Base-by-base conservation (phyloP, 2,888 invertebrate genomes). In the Lutraria lutraria region DNA sequence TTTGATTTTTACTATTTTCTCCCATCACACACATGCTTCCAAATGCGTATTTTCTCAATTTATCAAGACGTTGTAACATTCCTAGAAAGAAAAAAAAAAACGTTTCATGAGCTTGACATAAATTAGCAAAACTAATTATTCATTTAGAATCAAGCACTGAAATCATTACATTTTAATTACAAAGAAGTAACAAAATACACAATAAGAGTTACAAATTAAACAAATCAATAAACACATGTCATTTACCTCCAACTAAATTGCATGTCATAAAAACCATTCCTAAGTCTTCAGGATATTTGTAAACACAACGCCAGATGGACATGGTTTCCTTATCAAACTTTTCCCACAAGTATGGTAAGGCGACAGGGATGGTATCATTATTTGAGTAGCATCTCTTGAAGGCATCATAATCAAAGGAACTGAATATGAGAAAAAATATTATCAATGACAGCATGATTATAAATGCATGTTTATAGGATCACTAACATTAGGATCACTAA, bases 331-430 rank as follows among this genome's bases (percentile, higher is more conserved):
- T 97, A 97, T 99, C 99, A 96, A 99, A 99, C 97, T 99, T 98
- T 96, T 99, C 98, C 98, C 99, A 99, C 97, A 99, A 99, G 97
- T 99, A 99, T 0, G 99, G 99, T 96, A 99, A 98, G 88, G 99
- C 99, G 96, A 98, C 98, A 13, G 98, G 97, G 86, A 94, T 93
- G 96, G 98, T 99, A 54, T 98, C 99, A 97, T 99, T 98, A 96
- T 99, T 99, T 86, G 99, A 99, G 97, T 99, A 99, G 95, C 97
- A 98, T 92, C 99, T 98, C 97, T 99, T 99, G 97, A 99, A 99
- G 96, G 99, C 99, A 95, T 99, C 99, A 97, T 99, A 98, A 96
- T 98, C 98, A 97, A 99, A 99, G 16, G 98, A 98, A 88, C 98
- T 98, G 97, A 98, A 94, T 93, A 85, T 76, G 81, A 88, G 86